Percentiles rank a stretch among this genome's conserved stretches.
These are phyloP conservation scores for Stichodactyla mertensii DNA, from an alignment of 64 coral and sea anemone genomes.

Conservation along the genomic window DNA sequence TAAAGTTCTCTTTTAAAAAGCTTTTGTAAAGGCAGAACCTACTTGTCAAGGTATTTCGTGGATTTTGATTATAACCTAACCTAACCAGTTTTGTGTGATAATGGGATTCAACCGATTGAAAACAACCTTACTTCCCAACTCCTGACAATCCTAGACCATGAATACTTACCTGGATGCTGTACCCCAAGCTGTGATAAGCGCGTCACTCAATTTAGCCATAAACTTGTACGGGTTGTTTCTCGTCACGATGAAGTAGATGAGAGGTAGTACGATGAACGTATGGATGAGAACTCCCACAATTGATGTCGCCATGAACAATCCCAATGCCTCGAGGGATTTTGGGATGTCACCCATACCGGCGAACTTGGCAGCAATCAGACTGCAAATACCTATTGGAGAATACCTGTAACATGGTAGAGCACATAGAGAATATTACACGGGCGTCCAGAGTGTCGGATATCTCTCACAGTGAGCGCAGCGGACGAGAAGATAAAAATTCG, in stretches of 20 bases:
- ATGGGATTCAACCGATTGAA: too few species aligned
- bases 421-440: neutral
- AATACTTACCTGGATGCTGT: slow-evolving; percentile 65
- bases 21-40: too few species aligned
- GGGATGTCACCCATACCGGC: slow-evolving; percentile 54
- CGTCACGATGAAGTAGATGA: slow-evolving; percentile 69
- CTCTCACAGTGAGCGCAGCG: neutral
- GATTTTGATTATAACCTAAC: too few species aligned
- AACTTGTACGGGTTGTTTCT: slow-evolving; percentile 65
- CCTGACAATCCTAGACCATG: neutral
- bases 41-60: too few species aligned
- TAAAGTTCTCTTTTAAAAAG: too few species aligned
- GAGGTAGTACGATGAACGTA: slow-evolving; percentile 35
- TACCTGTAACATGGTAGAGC: neutral
- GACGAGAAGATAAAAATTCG: too few species aligned
- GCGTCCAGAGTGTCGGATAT: neutral
- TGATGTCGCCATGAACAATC: slow-evolving; percentile 47
- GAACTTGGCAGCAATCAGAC: slow-evolving; percentile 42
- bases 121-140: neutral
- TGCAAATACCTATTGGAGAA: neutral
- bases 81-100: too few species aligned
- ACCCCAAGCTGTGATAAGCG: slow-evolving; percentile 67
- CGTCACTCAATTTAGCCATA: slow-evolving; percentile 48
- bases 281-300: slow-evolving; percentile 49
- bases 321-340: slow-evolving; percentile 29